These are phyloP conservation scores for Cancer borealis DNA, from an alignment of 2,888 invertebrate species.

Conservation along the genomic window DNA sequence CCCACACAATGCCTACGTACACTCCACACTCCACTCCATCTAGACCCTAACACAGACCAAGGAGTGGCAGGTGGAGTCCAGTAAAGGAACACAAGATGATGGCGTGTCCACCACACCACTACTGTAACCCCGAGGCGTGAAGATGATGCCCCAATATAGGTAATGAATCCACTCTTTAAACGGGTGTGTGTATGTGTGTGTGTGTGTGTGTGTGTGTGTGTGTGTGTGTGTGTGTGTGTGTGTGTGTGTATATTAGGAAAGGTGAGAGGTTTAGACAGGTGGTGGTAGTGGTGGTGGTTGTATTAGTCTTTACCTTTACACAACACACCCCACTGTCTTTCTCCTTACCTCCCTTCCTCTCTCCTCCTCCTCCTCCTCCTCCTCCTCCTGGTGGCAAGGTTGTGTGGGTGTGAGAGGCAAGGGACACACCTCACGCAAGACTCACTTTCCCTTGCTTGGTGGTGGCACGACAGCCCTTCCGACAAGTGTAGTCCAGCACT, in stretches of 20 bases:
- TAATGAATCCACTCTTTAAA: background rate
- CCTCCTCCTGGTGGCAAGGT: background rate
- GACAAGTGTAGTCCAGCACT: background rate
- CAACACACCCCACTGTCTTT: background rate
- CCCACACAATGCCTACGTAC: background rate
- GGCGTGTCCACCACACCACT: background rate
- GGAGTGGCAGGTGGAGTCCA: background rate
- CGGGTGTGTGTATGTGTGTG: background rate
- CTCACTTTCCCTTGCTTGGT: background rate
- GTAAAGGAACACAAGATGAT: background rate
- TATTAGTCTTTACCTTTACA: background rate
- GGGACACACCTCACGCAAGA: background rate
- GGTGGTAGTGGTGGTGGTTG: background rate
- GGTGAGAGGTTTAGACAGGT: background rate
- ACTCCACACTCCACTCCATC: background rate
- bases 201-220: too few species aligned
- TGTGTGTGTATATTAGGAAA: background rate
- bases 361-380: background rate
- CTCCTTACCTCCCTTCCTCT: background rate
- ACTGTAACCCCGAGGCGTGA: background rate
- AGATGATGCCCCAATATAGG: background rate
- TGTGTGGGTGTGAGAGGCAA: background rate
- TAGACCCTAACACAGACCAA: background rate
- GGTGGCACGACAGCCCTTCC: background rate
- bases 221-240: too few species aligned